Percentiles rank a stretch among this genome's conserved stretches.
Conservation (phyloP, 2,113 vertebrate genomes). For the Serilophus lunatus region DNA sequence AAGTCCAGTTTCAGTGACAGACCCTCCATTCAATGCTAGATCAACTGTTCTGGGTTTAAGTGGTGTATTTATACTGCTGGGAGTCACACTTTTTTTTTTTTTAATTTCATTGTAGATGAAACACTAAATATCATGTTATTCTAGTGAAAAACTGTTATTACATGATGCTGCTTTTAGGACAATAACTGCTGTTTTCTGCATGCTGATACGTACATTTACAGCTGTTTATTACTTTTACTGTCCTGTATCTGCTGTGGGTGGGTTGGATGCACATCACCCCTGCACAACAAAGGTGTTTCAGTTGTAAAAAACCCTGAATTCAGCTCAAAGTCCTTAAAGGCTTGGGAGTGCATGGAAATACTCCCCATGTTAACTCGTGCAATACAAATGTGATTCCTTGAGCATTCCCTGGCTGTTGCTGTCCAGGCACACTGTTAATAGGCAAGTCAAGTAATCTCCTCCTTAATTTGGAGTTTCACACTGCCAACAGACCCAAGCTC, state of each 20-base stretch:
- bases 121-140: conserved; percentile 41
- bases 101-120: neutral
- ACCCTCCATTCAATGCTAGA: neutral
- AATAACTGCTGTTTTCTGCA: neutral
- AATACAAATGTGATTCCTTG: neutral
- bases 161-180: neutral
- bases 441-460: neutral
- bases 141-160: neutral
- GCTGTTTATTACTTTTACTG: neutral
- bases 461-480: neutral
- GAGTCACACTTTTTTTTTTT: neutral
- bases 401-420: neutral
- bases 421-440: neutral
- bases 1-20: neutral
- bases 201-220: neutral
- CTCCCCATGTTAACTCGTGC: neutral
- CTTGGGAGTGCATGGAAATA: neutral
- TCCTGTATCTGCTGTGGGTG: neutral
- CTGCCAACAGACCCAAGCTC: neutral
- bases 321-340: neutral
- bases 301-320: neutral
- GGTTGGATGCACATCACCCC: neutral
- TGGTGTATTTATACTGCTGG: conserved; percentile 4
- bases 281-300: neutral
- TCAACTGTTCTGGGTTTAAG: neutral